These are phyloP conservation scores for Agrypnus murinus DNA, from an alignment of 2,888 invertebrate genomes.

Conservation along the genomic window DNA sequence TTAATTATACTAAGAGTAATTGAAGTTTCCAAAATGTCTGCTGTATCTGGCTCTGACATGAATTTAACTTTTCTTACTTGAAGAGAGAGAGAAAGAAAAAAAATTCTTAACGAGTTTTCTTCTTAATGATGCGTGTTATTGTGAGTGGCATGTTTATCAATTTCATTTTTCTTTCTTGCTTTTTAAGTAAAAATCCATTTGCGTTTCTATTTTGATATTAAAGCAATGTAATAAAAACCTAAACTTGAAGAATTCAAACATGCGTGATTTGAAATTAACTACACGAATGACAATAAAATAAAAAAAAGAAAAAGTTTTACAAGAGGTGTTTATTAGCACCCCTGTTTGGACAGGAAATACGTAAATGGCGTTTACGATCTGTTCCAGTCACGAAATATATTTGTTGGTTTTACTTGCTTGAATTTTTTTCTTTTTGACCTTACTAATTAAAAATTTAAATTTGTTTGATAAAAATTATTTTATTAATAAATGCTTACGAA, in stretches of 20 bases:
- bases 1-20: too few relatives aligned
- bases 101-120: not conserved
- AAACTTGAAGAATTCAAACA: slow-evolving; percentile 8
- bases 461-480: too few relatives aligned
- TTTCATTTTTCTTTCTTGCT: not conserved
- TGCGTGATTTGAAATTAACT: slow-evolving; percentile 24
- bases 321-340: slow-evolving; percentile 24
- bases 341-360: slow-evolving; percentile 15
- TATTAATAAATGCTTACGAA: too few relatives aligned
- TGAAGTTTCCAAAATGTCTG: not conserved
- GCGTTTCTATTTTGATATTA: too few relatives aligned
- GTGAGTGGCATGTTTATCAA: too few relatives aligned
- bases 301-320: not conserved
- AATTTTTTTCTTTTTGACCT: too few relatives aligned
- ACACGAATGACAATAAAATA: slow-evolving; percentile 19
- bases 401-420: not conserved
- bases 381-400: slow-evolving; percentile 13
- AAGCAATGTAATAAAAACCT: slow-evolving; percentile 1
- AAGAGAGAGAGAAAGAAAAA: not conserved
- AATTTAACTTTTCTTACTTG: not conserved
- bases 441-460: too few relatives aligned
- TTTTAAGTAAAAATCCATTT: not conserved
- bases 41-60: not conserved
- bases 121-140: not conserved
- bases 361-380: slow-evolving; percentile 26